Conservation (phyloP, 2,888 invertebrate species). For the Eulithis prunata region DNA sequence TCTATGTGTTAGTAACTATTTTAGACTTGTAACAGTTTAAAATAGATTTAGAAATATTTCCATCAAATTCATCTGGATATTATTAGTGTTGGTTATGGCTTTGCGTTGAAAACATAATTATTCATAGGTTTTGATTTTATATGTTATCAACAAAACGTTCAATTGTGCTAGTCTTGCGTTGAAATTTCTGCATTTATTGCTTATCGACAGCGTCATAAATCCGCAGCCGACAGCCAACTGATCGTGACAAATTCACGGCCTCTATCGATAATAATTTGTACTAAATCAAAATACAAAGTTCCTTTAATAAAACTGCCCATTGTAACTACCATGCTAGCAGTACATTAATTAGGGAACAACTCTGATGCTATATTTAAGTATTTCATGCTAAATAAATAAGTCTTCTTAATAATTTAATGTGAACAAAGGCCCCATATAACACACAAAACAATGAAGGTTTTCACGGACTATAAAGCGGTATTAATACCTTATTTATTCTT, state of each 20-base stretch:
- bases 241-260: slow-evolving; percentile 80
- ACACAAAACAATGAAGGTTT: slow-evolving; percentile 74
- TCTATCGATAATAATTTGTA: slow-evolving; percentile 66
- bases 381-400: slow-evolving; percentile 62
- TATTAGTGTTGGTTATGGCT: not conserved
- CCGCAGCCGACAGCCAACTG: slow-evolving; percentile 73
- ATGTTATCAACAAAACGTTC: slow-evolving; percentile 29
- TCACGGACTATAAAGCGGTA: slow-evolving; percentile 80
- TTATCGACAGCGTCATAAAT: slow-evolving; percentile 73
- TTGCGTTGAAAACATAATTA: not conserved
- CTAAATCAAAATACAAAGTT: slow-evolving; percentile 31
- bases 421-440: slow-evolving; percentile 59
- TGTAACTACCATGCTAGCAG: slow-evolving; percentile 7
- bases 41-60: not conserved
- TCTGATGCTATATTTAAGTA: slow-evolving; percentile 52
- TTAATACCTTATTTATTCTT: slow-evolving; percentile 81
- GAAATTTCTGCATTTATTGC: slow-evolving; percentile 48
- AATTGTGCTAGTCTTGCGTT: slow-evolving; percentile 39
- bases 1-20: too few relatives aligned
- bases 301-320: slow-evolving; percentile 10
- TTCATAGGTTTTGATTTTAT: slow-evolving; percentile 8
- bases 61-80: not conserved
- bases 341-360: slow-evolving; percentile 29
- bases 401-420: slow-evolving; percentile 56
- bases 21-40: not conserved